Percentiles rank a stretch among this genome's conserved stretches.
Conservation (phyloP, 2,888 invertebrate species). For the Ferrisia virgata region DNA sequence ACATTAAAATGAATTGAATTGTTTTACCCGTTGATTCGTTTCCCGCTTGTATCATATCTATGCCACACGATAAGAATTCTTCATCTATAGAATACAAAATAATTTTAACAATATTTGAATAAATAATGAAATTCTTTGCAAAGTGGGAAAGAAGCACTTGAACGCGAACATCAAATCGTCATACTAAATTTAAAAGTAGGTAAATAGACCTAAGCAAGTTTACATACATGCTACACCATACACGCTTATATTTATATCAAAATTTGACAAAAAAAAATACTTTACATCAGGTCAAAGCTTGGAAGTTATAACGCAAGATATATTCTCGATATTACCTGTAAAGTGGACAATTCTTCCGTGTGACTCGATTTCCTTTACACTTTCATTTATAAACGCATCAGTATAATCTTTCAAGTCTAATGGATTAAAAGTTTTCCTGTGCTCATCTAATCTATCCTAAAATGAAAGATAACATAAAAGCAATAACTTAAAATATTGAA, state of each 20-base stretch:
- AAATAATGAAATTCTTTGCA: no score
- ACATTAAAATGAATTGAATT: slow-evolving; percentile 11
- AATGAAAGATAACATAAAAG: background rate
- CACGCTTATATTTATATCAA: no score
- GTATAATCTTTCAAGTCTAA: background rate
- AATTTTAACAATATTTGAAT: background rate
- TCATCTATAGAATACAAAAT: background rate
- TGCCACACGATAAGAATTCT: background rate
- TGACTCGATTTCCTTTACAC: background rate
- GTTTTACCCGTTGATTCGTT: slow-evolving; percentile 37
- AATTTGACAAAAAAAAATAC: no score
- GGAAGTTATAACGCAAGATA: no score
- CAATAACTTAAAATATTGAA: background rate
- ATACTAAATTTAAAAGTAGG: no score
- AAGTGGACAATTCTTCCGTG: background rate
- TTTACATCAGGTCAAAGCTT: no score
- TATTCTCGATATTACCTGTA: background rate
- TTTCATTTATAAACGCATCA: slow-evolving; percentile 27
- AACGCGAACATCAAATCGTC: no score
- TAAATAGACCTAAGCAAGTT: no score
- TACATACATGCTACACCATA: no score
- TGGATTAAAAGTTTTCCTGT: slow-evolving; percentile 8
- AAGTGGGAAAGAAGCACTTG: no score
- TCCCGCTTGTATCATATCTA: slow-evolving; percentile 29
- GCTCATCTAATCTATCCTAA: slow-evolving; percentile 8